Evolutionary conservation across 2,113 vertebrate genomes (phyloP).

Genomic region (Pollimyrus isidori): DNA sequence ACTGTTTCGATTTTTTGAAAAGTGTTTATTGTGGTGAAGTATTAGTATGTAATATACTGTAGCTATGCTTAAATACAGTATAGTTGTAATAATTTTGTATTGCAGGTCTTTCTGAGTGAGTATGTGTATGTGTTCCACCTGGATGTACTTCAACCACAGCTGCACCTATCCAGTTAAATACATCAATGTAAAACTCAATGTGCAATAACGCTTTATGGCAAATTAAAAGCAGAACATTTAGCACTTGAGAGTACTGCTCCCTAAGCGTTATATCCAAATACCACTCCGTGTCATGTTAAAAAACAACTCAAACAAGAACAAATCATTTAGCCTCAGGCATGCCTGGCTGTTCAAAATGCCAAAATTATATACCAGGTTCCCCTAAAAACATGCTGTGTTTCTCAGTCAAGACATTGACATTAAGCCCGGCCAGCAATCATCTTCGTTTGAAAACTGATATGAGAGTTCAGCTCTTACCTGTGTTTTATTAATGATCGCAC

Average conservation of each 20-base stretch:
- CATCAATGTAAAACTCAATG: not conserved
- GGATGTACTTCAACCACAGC: not conserved
- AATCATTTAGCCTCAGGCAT: not conserved
- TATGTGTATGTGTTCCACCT: not conserved
- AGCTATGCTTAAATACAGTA: not conserved
- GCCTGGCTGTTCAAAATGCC: not conserved
- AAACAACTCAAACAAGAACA: not conserved
- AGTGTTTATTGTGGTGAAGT: not conserved
- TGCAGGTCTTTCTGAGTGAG: not conserved
- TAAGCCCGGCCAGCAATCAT: not conserved
- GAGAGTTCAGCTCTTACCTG: not conserved
- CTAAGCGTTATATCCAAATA: not conserved
- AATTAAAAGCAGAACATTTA: not conserved
- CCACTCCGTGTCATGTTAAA: not conserved
- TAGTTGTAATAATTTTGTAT: not conserved
- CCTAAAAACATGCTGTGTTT: not conserved
- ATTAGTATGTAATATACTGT: not conserved
- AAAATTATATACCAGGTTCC: not conserved
- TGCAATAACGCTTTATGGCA: not conserved
- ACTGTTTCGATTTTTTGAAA: not conserved
- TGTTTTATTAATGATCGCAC: not conserved
- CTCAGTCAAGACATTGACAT: not conserved
- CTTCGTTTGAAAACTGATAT: not conserved
- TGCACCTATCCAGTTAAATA: not conserved
- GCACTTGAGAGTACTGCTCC: not conserved